These are phyloP conservation scores for Bombus balteatus DNA, from an alignment of 1,140 invertebrate genomes.

Conservation along the genomic window DNA sequence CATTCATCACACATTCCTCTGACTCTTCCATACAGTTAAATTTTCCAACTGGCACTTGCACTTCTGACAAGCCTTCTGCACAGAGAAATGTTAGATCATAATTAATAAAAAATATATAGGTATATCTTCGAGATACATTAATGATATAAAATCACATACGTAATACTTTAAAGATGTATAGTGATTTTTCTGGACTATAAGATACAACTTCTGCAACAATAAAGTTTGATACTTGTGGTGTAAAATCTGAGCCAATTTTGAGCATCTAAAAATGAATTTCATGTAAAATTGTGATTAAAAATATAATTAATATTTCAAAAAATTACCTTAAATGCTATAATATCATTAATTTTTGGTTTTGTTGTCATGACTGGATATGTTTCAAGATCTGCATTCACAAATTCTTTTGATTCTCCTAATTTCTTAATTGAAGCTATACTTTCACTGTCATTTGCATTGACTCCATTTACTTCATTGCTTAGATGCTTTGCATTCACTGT, in stretches of 20 bases:
- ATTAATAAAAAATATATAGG: not conserved
- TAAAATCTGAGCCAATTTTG: constrained; percentile 67
- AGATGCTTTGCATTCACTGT: not conserved
- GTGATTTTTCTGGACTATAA: not conserved
- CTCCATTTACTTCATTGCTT: too few species aligned
- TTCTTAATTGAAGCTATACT: not conserved
- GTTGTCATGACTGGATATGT: constrained; percentile 38
- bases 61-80: constrained; percentile 61
- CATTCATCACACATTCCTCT: constrained; percentile 80
- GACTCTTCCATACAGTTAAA: constrained; percentile 60
- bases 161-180: constrained; percentile 62
- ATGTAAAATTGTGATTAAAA: not conserved
- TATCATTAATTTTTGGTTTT: constrained; percentile 53
- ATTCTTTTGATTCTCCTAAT: not conserved
- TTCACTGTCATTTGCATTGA: not conserved
- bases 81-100: constrained; percentile 2
- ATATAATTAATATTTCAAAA: constrained; percentile 6
- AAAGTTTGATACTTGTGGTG: constrained; percentile 67
- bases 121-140: not conserved
- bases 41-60: constrained; percentile 71
- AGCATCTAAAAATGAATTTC: constrained; percentile 64
- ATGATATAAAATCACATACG: constrained; percentile 52
- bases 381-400: constrained; percentile 36
- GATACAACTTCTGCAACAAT: constrained; percentile 64
- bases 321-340: constrained; percentile 72